These are phyloP conservation scores for Chiloscyllium punctatum DNA, from an alignment of 2,797 vertebrate genomes.

Conservation along the genomic window DNA sequence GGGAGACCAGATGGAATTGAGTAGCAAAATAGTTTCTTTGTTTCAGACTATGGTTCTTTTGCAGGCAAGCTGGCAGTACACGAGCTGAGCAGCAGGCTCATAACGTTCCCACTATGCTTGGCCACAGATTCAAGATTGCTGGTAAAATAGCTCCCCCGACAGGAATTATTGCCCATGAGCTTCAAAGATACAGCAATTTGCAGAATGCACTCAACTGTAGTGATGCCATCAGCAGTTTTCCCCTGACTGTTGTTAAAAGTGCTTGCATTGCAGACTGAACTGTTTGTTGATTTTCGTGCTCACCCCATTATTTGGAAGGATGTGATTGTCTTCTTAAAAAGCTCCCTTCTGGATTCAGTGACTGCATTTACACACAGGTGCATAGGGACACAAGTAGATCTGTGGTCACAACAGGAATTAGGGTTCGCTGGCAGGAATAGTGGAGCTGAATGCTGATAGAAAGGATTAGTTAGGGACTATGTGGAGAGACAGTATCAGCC, in stretches of 20 bases:
- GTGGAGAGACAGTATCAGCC: neutral
- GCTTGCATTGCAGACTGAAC: neutral
- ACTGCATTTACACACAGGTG: neutral
- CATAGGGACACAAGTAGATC: neutral
- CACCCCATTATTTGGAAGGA: neutral
- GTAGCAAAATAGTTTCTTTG: neutral
- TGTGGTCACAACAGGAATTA: neutral
- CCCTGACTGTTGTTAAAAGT: neutral
- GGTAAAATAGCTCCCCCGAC: slow-evolving; percentile 40
- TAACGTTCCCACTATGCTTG: neutral
- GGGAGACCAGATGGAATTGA: neutral
- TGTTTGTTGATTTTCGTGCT: neutral
- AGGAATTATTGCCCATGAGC: slow-evolving; percentile 55
- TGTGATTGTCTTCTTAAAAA: neutral
- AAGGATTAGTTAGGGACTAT: neutral
- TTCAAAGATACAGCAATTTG: neutral
- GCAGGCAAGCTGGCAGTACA: neutral
- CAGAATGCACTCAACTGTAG: neutral
- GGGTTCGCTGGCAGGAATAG: neutral
- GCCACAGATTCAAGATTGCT: neutral
- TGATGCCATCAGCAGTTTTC: neutral
- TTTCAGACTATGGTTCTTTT: neutral
- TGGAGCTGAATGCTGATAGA: neutral
- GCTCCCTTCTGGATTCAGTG: neutral
- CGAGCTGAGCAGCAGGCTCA: neutral